Evolutionary conservation across 2,888 invertebrate species (phyloP), one percentile per base, ranked within the genome.

Genomic region (Dorcus parallelipipedus): DNA sequence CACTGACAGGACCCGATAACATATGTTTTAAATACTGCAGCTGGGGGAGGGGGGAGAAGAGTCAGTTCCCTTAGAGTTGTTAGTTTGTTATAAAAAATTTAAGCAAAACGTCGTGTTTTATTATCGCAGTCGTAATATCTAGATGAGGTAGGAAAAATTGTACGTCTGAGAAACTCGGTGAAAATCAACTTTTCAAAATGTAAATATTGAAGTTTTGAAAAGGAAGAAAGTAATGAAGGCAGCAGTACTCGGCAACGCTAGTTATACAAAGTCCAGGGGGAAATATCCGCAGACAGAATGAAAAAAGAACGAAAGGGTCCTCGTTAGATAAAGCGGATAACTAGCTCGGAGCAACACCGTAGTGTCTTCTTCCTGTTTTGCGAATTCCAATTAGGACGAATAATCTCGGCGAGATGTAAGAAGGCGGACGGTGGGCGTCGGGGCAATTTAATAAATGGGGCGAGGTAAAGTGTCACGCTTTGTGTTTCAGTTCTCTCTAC

Each of bases 381-480:
- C 52, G 47, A 59, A 59, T 56, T 52, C 48, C 59, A 59, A 59
- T 59, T 59, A 56, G 52, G 52, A 49, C 26, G 59, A 41, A 59
- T 59, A 56, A 59, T 56, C 55, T 49, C 42, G 38, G 48, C 40
- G 49, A 59, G 49, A 49, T 49, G 40, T 48, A 51, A 49, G 50
- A 56, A 49, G 55, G 55, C 52, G 59, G 59, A 47, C 40, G 56
- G 49, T 47, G 47, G 39, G 53, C 42, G 42, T 50, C 56, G 49
- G 43, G 52, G 56, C 52, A 59, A 59, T 59, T 59, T 59, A 59
- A 54, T 17, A 59, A 59, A 59, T 59, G 59, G 56, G 26, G 26
- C 59, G 49, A 23, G 52, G 48, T 40, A 52, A 59, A 59, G 59
- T 58, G 55, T 55, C 55, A 53, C 53, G 48, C 23, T 38, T 49